Evolutionary conservation across 2,888 invertebrate species (phyloP).

Genomic region (Drosophila robusta): DNA sequence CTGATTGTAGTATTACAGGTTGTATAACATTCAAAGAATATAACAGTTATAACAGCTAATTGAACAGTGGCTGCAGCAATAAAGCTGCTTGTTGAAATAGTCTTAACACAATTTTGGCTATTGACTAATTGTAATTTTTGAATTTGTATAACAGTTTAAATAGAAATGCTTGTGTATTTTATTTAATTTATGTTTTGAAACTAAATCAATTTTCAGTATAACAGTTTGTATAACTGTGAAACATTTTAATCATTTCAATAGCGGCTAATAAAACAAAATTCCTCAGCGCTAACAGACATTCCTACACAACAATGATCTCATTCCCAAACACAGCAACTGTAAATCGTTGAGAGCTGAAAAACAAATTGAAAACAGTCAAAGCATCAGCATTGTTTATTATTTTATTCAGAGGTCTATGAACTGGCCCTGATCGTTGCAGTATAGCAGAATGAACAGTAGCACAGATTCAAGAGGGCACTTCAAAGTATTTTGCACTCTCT

Average conservation of each 20-base stretch:
- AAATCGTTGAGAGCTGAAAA: not conserved
- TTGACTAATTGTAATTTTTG: no score
- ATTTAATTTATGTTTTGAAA: no score
- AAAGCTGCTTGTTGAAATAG: no score
- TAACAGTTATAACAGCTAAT: no score
- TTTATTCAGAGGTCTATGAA: slow-evolving; percentile 34
- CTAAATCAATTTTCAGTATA: slow-evolving; percentile 2
- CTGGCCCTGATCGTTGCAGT: slow-evolving; percentile 21
- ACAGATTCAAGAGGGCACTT: slow-evolving; percentile 36
- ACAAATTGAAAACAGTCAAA: slow-evolving; percentile 9
- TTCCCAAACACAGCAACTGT: slow-evolving; percentile 1
- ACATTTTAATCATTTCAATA: no score
- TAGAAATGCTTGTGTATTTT: no score
- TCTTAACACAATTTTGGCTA: no score
- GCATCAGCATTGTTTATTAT: slow-evolving; percentile 32
- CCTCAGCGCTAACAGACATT: not conserved
- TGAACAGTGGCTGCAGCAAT: no score
- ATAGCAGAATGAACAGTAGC: slow-evolving; percentile 24
- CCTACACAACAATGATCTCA: slow-evolving; percentile 15
- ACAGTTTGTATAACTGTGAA: slow-evolving; percentile 5
- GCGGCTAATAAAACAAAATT: no score
- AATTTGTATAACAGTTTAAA: no score
- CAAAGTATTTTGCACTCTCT: slow-evolving; percentile 41
- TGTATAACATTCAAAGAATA: no score
- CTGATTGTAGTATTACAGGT: no score